Evolutionary conservation across 2,888 invertebrate genomes (phyloP), one percentile per base, ranked within the genome.

Genomic region (Chalcis sispes): DNA sequence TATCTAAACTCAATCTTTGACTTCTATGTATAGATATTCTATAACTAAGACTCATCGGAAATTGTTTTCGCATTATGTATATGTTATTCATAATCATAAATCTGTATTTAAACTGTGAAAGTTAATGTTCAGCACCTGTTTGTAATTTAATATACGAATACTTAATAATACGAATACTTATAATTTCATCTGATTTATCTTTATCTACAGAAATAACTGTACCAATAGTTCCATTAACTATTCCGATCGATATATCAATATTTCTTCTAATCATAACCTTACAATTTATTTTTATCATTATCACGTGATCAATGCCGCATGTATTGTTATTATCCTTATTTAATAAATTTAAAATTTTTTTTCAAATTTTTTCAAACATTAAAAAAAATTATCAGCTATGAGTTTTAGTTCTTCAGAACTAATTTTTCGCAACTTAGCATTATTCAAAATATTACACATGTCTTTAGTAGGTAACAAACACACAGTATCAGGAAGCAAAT

Each of bases 391-490:
- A 25, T 40, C 40, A 15, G 52, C 54, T 15, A 54, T 23, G 1
- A 66, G 42, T 7, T 23, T 3, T 64, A 84, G 83, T 79, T 82
- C 81, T 20, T 81, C 72, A 0, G 74, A 65, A 7, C 76, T 8
- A 52, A 85, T 77, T 10, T 58, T 67, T 40, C 65, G 64, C 42
- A 86, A 71, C 83, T 85, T 84, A 20, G 80, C 81, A 59, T 64
- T 65, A 77, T 86, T 86, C 8, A 85, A 71, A 67, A 79, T 78
- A 61, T 81, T 65, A 79, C 85, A 81, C 81, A 82, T 80, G 64
- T 83, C 74, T 76, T 80, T 81, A n/a, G 82, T 84, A 29, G 82
- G 81, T 42, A 85, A 73, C 58, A 84, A 79, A 69, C 83, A 84
- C 64, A 84, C 80, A 13, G 82, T 79, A 77, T 82, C 80, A 18